Base-by-base conservation (phyloP, 2,888 invertebrate genomes). In the Pseudoips prasinana region DNA sequence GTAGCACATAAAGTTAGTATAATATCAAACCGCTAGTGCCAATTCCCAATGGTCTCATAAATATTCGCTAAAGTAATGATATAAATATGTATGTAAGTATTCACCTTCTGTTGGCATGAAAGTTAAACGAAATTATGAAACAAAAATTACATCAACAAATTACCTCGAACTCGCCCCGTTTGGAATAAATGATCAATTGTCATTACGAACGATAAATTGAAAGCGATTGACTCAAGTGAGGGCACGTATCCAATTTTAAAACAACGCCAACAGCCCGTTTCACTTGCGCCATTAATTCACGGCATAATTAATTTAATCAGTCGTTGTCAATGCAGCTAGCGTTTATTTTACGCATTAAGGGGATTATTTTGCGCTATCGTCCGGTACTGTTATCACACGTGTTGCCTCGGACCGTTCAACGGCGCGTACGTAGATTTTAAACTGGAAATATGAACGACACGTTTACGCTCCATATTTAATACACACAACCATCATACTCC, bases 281-380 rank as follows among this genome's bases (percentile, higher is more conserved):
- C 26, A 46, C 45, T 42, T 40, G 37, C 22, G 40, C 53, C 25
- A 58, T 58, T 50, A 55, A 63, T 57, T 59, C 45, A 30, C 38
- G 20, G 34, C 41, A 35, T 54, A 64, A 63, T 64, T 51, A 63
- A 58, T 65, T 64, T 59, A 62, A 58, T 63, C 58, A 50, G 48
- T 50, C 52, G 33, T 38, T 59, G 55, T 56, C 53, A 58, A 59
- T 67, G 55, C 58, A 60, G 56, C 51, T 44, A 47, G 50, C 60
- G 63, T 70, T 65, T 64, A 67, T 67, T 67, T 57, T 60, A 45
- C 44, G 54, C 53, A 60, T 62, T 59, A 60, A 53, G 51, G 39
- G 61, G 65, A 72, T 69, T 69, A 69, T 61, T 62, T 63, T 59
- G 31, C 45, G 58, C 59, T 65, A 65, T 70, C 70, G 31, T 52